phyloP scores from a whole-genome alignment of 2,797 vertebrate species.

The Pelobates cultripes region DNA sequence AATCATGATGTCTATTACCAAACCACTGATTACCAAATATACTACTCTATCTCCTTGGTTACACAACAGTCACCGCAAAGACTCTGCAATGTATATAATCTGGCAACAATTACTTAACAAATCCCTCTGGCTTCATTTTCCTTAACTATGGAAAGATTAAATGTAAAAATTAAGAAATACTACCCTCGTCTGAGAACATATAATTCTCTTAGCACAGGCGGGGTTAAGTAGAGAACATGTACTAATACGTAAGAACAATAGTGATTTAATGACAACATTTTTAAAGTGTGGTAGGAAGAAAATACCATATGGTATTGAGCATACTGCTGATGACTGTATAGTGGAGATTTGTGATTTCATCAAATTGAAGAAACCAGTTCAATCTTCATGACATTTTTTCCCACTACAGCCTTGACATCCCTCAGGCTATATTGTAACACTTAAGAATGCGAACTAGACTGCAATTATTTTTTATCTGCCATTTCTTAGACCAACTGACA shows the following conservation, averaged over 20 bases:
- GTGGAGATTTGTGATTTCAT: constrained; percentile 2
- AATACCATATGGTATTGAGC: neutral
- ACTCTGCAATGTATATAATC: no score
- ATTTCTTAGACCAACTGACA: constrained; percentile 12
- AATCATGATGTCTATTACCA: no score
- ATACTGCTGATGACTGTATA: constrained; percentile 13
- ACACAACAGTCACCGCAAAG: no score
- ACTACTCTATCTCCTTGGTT: neutral
- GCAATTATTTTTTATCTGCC: constrained; percentile 24
- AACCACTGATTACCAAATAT: neutral
- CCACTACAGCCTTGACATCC: constrained; percentile 7
- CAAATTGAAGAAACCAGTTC: constrained; percentile 6
- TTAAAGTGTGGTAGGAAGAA: neutral
- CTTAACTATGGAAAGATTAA: no score
- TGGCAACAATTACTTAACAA: no score
- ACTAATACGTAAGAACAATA: neutral
- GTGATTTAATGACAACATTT: constrained; percentile 3
- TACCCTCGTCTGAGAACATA: no score
- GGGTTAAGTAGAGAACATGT: no score
- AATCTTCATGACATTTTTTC: constrained; percentile 8
- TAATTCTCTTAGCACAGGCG: no score
- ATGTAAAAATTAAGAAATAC: no score
- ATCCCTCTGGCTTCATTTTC: no score
- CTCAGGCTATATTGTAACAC: constrained; percentile 7
- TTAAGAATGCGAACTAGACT: constrained; percentile 10